These are phyloP conservation scores for Sebastes fasciatus DNA, from an alignment of 2,113 vertebrate species.

Conservation along the genomic window DNA sequence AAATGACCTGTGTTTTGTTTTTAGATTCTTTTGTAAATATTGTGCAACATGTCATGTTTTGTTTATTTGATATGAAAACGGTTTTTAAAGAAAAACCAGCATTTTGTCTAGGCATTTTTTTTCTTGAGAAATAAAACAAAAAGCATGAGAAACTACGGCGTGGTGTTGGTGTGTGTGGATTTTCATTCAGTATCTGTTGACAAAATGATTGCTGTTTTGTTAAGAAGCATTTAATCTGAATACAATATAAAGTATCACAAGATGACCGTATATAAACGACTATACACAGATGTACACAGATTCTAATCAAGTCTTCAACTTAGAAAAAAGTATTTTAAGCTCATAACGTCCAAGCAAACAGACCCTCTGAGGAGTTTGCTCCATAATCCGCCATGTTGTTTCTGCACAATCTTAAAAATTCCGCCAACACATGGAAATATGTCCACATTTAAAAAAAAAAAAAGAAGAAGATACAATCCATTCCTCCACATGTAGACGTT, in stretches of 20 bases:
- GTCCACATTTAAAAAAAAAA: slow-evolving; percentile 13
- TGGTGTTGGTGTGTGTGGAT: slow-evolving; percentile 47
- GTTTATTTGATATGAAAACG: slow-evolving; percentile 93
- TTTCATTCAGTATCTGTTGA: slow-evolving; percentile 33
- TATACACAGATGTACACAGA: slow-evolving; percentile 46
- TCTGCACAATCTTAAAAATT: slow-evolving; percentile 22
- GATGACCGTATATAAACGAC: slow-evolving; percentile 50
- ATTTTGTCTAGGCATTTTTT: slow-evolving; percentile 93
- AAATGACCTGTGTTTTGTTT: slow-evolving; percentile 84
- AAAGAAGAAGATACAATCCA: not conserved
- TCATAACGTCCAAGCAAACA: slow-evolving; percentile 38
- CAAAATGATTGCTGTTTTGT: slow-evolving; percentile 52
- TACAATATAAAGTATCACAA: slow-evolving; percentile 56
- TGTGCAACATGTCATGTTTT: slow-evolving; percentile 87
- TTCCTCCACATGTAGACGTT: slow-evolving; percentile 47
- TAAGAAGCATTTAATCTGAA: slow-evolving; percentile 70
- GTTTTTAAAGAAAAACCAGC: slow-evolving; percentile 80
- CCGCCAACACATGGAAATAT: not conserved
- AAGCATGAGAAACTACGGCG: slow-evolving; percentile 88
- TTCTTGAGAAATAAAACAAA: slow-evolving; percentile 95
- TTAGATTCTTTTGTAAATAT: slow-evolving; percentile 88
- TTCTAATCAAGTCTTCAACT: slow-evolving; percentile 49
- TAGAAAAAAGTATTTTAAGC: slow-evolving; percentile 44
- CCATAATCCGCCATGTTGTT: slow-evolving; percentile 6
- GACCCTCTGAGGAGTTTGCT: slow-evolving; percentile 25